Evolutionary conservation across 2,113 vertebrate species (phyloP).

Genomic region (Notiomystis cincta): DNA sequence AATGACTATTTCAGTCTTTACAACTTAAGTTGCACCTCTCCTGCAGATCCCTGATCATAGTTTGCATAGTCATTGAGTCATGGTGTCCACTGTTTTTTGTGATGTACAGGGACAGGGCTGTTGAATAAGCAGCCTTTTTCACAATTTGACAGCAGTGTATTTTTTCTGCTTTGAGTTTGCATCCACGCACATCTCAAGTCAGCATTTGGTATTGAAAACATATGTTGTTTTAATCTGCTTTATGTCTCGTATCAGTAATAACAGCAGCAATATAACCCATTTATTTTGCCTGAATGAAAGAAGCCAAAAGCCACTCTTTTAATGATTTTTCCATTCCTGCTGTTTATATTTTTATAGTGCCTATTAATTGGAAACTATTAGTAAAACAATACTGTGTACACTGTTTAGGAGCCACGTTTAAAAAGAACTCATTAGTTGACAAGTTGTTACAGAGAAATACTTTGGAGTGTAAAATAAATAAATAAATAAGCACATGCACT

Average conservation of each 20-base stretch:
- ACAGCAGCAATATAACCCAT: slow-evolving; percentile 25
- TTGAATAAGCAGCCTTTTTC: background rate
- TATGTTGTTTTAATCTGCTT: slow-evolving; percentile 57
- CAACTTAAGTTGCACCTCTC: background rate
- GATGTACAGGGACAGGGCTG: background rate
- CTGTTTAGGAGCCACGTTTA: background rate
- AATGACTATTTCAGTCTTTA: background rate
- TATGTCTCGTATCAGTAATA: slow-evolving; percentile 49
- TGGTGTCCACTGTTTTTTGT: background rate
- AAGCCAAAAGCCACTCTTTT: background rate
- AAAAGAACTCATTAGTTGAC: slow-evolving; percentile 27
- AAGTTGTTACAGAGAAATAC: slow-evolving; percentile 2
- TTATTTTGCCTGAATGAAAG: slow-evolving; percentile 19
- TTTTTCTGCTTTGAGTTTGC: background rate
- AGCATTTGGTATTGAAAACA: slow-evolving; percentile 25
- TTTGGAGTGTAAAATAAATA: slow-evolving; percentile 23
- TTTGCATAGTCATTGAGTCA: background rate
- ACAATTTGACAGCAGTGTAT: background rate
- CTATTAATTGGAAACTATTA: slow-evolving; percentile 38
- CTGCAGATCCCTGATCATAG: background rate
- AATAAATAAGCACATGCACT: background rate
- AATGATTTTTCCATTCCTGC: slow-evolving; percentile 14
- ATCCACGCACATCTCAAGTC: background rate
- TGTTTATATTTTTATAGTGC: background rate
- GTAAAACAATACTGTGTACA: background rate